Evolutionary conservation across 2,113 vertebrate genomes (phyloP), one percentile per base, ranked within the genome.

Genomic region (Coryphaenoides rupestris): DNA sequence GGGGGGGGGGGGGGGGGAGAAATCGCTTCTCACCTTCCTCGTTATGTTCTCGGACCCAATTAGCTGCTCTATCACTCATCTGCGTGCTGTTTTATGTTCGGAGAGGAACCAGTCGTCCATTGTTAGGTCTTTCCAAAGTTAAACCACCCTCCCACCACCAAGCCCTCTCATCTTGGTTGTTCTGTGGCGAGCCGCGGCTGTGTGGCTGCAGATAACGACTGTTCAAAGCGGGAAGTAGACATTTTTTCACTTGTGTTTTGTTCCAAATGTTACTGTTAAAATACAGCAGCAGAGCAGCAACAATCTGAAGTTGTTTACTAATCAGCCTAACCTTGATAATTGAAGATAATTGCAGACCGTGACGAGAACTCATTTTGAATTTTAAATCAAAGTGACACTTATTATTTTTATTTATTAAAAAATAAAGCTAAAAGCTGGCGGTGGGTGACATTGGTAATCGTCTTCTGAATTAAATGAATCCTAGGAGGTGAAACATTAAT

Each of bases 1-100:
- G n/a, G n/a, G n/a, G n/a, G n/a, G n/a, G n/a, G n/a, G 19, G 17
- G 4, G 10, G 19, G 6, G 19, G 12, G 12, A 55, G 12, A 55
- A 55, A 33, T 71, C 70, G 62, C 67, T 66, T 70, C 58, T 47
- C 55, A 15, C 64, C 21, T 21, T 2, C 53, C 24, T 72, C 72
- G 80, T 83, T 86, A 82, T 88, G 82, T 83, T 77, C 72, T 78
- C 79, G 84, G 84, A 89, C 76, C 81, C 83, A 87, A 89, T 91
- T 90, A 89, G 84, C 76, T 70, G 75, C 77, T 80, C 76, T 82
- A 88, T 81, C 84, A 62, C 78, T 85, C 72, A 79, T 83, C 82
- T 69, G 78, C 60, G 16, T 69, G 65, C 66, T 66, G 33, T 67
- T 70, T 26, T 54, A 66, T 61, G 58, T 68, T 63, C 61, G 78